These are phyloP conservation scores for Prinia subflava DNA, from an alignment of 2,113 vertebrate species.

Conservation along the genomic window DNA sequence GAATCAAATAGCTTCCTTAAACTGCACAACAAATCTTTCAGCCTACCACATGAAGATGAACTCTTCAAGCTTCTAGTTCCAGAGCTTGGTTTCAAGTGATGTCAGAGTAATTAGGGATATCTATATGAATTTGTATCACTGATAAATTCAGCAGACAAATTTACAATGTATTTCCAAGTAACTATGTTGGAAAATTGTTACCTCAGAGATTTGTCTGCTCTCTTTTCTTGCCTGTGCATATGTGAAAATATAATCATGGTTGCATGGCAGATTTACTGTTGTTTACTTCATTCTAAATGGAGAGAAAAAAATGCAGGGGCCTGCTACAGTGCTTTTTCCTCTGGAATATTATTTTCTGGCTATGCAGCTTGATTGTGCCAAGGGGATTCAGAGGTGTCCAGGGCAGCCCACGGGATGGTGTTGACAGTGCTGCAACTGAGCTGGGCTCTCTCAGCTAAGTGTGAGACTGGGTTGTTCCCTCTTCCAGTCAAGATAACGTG, in stretches of 20 bases:
- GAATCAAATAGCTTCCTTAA: not conserved
- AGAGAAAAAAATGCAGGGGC: not conserved
- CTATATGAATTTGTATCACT: not conserved
- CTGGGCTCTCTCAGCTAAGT: not conserved
- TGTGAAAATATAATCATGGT: not conserved
- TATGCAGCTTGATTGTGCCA: fast-evolving
- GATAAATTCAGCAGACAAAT: not conserved
- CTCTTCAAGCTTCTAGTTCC: not conserved
- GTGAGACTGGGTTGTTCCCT: not conserved
- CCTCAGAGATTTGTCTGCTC: not conserved
- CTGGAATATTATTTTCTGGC: not conserved
- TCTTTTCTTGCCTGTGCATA: not conserved
- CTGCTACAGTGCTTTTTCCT: not conserved
- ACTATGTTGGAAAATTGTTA: not conserved
- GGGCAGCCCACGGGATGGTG: not conserved
- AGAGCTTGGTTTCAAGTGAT: not conserved
- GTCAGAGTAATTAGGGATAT: not conserved
- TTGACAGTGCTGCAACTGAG: not conserved
- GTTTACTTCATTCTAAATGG: not conserved
- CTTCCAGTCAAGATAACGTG: fast-evolving
- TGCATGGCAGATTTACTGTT: not conserved
- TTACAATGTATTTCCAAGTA: not conserved
- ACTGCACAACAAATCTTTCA: not conserved
- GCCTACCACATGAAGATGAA: not conserved
- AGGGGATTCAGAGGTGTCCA: not conserved